Conservation (phyloP, 2,888 invertebrate species). For the Frankliniella intonsa region DNA sequence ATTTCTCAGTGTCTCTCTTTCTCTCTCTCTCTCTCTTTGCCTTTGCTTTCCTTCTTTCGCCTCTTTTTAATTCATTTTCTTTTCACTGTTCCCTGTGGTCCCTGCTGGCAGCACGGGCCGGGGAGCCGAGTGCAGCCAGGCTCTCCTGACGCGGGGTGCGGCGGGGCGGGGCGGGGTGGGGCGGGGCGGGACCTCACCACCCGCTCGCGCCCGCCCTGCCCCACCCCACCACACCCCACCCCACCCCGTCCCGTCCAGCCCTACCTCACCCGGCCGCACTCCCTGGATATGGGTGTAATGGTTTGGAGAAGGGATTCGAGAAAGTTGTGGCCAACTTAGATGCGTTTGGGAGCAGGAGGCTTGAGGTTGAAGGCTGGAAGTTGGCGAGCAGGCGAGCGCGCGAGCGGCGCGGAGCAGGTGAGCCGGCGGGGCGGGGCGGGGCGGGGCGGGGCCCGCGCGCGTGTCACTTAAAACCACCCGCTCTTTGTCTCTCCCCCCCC, state of each 20-base stretch:
- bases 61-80: too few relatives aligned
- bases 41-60: too few relatives aligned
- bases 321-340: constrained; percentile 1
- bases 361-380: neutral
- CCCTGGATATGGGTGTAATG: neutral
- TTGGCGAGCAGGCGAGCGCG: neutral
- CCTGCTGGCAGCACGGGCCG: too few relatives aligned
- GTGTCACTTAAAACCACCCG: neutral
- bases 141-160: constrained; percentile 3
- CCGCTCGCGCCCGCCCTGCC: neutral
- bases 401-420: neutral
- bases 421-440: neutral
- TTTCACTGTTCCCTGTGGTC: too few relatives aligned
- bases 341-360: neutral
- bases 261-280: neutral
- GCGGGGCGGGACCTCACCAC: neutral
- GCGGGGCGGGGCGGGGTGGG: too few relatives aligned
- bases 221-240: neutral
- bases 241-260: neutral
- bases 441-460: neutral
- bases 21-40: too few relatives aligned
- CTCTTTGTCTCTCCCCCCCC: neutral
- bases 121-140: neutral
- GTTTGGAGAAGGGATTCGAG: constrained; percentile 5
- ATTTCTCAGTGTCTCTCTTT: too few relatives aligned